Evolutionary conservation across 2,888 invertebrate species (phyloP), one percentile per base, ranked within the genome.

Genomic region (Odontothrips loti): DNA sequence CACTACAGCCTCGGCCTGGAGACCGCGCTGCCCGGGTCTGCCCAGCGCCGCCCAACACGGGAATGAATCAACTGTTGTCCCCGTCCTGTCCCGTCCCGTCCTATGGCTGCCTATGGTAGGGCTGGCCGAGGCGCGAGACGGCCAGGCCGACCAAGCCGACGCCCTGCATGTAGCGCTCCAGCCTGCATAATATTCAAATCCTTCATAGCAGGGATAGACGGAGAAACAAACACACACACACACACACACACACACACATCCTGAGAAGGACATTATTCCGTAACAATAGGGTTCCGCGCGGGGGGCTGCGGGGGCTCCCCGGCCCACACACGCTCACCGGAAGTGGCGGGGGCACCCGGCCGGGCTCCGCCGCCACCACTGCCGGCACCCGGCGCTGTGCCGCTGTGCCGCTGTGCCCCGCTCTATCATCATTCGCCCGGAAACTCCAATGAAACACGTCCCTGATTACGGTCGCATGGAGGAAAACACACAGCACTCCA

Each of bases 161-260:
- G 34, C 34, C 34, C 34, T 43, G 34, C 34, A 43, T 43, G 34
- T 43, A 43, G 34, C 34, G 6, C 34, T 43, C 68, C 27, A 75
- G n/a, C 23, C 68, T 27, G 68, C 68, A 75, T 75, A 75, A 75
- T 75, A 75, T 75, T 75, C 68, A 75, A 75, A 75, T 75, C 68
- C 68, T 27, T 75, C 68, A 75, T 75, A 75, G 27, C 27, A 27
- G 20, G 23, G 68, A 68, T 11, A 68, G 23, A n/a, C 23, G 9
- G 23, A 75, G 68, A 75, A 75, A 75, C 68, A 75, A 75, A 75
- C 68, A 75, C 27, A 75, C 23, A 75, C 58, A 17, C 58, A 58
- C 58, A 58, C 58, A 58, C 58, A 58, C 58, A 15, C 58, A 15
- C 58, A 1, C 58, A 10, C 68, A 27, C 68, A 27, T 75, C 68